phyloP scores from a whole-genome alignment of 2,797 vertebrate genomes.

The Eospalax fontanierii region DNA sequence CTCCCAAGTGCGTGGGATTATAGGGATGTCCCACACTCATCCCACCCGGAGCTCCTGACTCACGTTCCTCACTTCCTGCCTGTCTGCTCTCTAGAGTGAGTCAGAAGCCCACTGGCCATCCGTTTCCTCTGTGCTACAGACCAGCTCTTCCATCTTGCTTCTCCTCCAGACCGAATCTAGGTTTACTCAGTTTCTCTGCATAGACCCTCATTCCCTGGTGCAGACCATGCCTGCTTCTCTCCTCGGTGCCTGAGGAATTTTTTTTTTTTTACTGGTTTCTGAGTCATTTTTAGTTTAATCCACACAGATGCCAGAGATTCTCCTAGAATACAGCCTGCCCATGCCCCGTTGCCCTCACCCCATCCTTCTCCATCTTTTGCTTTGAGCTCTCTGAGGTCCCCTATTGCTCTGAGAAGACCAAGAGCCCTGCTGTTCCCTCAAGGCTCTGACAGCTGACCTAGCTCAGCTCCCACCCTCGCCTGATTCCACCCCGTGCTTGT shows the following conservation, averaged over 20 bases:
- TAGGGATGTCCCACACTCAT: background rate
- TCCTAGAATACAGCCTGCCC: background rate
- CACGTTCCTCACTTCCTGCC: background rate
- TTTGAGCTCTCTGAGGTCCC: background rate
- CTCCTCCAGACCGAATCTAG: background rate
- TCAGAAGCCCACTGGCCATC: background rate
- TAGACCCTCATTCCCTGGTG: background rate
- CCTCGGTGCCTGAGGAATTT: background rate
- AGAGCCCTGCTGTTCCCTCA: background rate
- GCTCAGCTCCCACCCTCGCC: background rate
- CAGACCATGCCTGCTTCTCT: background rate
- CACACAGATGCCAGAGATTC: background rate
- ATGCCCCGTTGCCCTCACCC: background rate
- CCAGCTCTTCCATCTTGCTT: fast-evolving
- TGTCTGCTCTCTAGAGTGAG: background rate
- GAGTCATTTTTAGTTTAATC: background rate
- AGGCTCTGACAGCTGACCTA: too few relatives aligned
- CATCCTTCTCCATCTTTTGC: background rate
- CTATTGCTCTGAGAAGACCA: background rate
- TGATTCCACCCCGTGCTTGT: background rate
- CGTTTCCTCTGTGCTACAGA: background rate
- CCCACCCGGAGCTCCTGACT: background rate
- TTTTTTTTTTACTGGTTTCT: background rate
- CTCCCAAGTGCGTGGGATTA: background rate
- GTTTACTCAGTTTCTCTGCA: background rate